Evolutionary conservation across 2,113 vertebrate species (phyloP).

Genomic region (Melozone crissalis): DNA sequence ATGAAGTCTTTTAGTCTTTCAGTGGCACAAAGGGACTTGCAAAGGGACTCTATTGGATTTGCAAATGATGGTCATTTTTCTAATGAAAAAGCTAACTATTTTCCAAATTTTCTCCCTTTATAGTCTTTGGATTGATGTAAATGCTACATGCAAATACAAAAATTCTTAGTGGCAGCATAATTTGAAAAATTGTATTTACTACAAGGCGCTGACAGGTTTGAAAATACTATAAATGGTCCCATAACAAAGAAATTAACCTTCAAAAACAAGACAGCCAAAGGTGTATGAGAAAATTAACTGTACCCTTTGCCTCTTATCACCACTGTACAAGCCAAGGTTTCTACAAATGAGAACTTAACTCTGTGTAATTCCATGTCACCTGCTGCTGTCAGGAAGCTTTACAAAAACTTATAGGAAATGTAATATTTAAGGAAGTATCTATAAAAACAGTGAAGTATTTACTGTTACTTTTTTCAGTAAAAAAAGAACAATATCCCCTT

Average conservation of each 20-base stretch:
- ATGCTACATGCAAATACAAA: background rate
- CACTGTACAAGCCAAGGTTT: background rate
- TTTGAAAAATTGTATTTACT: slow-evolving; percentile 17
- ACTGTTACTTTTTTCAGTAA: too few species aligned
- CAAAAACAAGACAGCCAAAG: background rate
- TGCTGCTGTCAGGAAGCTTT: background rate
- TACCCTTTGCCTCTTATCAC: background rate
- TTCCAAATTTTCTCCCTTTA: background rate
- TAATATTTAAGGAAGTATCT: background rate
- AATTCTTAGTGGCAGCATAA: background rate
- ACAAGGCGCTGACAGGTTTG: background rate
- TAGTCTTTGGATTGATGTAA: background rate
- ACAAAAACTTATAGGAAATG: background rate
- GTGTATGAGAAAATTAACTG: background rate
- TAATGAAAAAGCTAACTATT: background rate
- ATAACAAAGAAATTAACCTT: background rate
- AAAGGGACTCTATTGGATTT: background rate
- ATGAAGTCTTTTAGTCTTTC: background rate
- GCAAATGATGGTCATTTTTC: background rate
- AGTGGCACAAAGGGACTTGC: background rate
- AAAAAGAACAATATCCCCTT: background rate
- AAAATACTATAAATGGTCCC: background rate
- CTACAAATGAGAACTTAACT: background rate
- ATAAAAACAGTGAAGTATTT: background rate
- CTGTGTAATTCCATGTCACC: background rate